phyloP scores from a whole-genome alignment of 2,888 invertebrate species.

The Drosophila nr. perissopoda region DNA sequence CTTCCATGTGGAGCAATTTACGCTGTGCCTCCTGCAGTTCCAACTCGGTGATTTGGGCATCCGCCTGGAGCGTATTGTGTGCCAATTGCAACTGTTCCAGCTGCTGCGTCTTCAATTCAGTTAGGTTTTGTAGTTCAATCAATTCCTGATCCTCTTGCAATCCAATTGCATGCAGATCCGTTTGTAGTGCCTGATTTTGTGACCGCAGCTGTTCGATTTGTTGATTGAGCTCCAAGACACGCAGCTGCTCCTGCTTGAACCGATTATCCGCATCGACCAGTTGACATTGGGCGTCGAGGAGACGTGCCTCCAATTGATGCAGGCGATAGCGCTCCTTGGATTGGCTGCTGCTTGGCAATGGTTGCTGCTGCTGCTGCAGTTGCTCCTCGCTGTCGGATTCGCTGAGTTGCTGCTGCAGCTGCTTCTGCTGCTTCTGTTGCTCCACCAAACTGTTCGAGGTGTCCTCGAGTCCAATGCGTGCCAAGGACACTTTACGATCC shows the following conservation, averaged over 20 bases:
- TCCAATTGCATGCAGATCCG: conserved; percentile 75
- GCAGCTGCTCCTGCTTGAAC: conserved; percentile 81
- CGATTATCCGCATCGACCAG: conserved; percentile 83
- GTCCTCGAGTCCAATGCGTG: conserved; percentile 90
- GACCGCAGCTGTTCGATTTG: conserved; percentile 75
- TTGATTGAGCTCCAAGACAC: conserved; percentile 72
- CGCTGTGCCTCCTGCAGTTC: conserved; percentile 76
- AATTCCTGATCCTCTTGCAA: conserved; percentile 58
- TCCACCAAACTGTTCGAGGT: conserved; percentile 66
- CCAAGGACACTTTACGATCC: conserved; percentile 92
- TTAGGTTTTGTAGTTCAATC: conserved; percentile 43
- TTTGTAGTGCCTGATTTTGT: conserved; percentile 77
- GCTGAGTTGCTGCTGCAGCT: conserved; percentile 44
- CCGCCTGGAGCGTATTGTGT: conserved; percentile 80
- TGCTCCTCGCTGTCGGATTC: conserved; percentile 84
- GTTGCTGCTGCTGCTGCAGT: conserved; percentile 37
- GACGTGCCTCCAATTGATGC: conserved; percentile 84
- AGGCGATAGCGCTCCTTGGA: conserved; percentile 76
- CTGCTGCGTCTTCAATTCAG: conserved; percentile 52
- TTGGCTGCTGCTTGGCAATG: neutral
- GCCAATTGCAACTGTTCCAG: conserved; percentile 84
- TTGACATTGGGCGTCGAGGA: conserved; percentile 83
- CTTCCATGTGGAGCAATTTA: conserved; percentile 78
- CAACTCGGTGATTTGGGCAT: conserved; percentile 77
- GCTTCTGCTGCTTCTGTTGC: conserved; percentile 46